Conservation (phyloP, 1,140 invertebrate species). For the Drosophila quadrilineata region DNA sequence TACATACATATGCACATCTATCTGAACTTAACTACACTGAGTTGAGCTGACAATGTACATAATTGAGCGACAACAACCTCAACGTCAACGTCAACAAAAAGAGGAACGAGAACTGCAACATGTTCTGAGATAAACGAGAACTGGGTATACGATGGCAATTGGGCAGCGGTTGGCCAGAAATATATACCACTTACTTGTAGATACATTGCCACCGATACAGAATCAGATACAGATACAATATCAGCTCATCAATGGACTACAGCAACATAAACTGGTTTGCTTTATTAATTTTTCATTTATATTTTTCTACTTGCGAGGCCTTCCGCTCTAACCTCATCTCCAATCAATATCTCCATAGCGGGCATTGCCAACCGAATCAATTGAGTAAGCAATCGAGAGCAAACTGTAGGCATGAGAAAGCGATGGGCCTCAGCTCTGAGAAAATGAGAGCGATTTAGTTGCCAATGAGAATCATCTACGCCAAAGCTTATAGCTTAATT, state of each 20-base stretch:
- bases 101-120: slow-evolving; percentile 30
- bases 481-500: slow-evolving; percentile 72
- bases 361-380: slow-evolving; percentile 54
- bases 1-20: too few species aligned
- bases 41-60: slow-evolving; percentile 68
- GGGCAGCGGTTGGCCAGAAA: slow-evolving; percentile 32
- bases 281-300: slow-evolving; percentile 65
- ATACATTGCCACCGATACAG: neutral
- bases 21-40: too few species aligned
- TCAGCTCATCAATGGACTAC: slow-evolving; percentile 10
- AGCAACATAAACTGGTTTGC: slow-evolving; percentile 57
- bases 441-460: neutral
- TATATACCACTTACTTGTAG: slow-evolving; percentile 46
- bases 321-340: neutral
- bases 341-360: slow-evolving; percentile 17
- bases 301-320: slow-evolving; percentile 37
- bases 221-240: neutral
- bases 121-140: slow-evolving; percentile 72
- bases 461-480: slow-evolving; percentile 42
- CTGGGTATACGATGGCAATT: slow-evolving; percentile 73
- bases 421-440: neutral
- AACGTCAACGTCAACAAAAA: slow-evolving; percentile 33
- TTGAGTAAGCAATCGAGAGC: slow-evolving; percentile 9
- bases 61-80: slow-evolving; percentile 71
- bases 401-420: neutral